Conservation (phyloP, 2,797 vertebrate species). For the Sciaenops ocellatus region DNA sequence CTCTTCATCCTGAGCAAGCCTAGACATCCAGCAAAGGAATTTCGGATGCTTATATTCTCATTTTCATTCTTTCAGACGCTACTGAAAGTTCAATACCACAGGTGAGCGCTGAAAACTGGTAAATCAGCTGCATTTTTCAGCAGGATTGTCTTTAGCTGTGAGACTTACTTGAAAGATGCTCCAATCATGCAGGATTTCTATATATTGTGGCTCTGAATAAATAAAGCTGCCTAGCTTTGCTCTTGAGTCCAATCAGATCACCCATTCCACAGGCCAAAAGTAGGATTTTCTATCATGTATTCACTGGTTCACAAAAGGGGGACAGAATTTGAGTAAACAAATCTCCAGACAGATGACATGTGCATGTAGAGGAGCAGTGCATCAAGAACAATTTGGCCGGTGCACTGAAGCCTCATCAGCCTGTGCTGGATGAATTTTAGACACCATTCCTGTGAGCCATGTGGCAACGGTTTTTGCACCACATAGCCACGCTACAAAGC, state of each 20-base stretch:
- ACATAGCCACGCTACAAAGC: slow-evolving; percentile 36
- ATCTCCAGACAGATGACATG: not conserved
- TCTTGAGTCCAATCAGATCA: not conserved
- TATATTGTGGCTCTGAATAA: not conserved
- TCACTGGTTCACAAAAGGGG: slow-evolving; percentile 12
- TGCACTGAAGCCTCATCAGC: slow-evolving; percentile 11
- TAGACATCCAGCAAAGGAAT: not conserved
- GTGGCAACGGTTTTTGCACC: slow-evolving; percentile 38
- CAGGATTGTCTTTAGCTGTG: not conserved
- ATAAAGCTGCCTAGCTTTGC: slow-evolving; percentile 2
- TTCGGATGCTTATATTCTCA: not conserved
- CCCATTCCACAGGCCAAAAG: not conserved
- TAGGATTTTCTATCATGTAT: slow-evolving; percentile 1
- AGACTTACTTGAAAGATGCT: not conserved
- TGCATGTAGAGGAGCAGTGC: not conserved
- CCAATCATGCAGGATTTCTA: not conserved
- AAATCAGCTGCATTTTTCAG: not conserved
- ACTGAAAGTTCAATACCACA: not conserved
- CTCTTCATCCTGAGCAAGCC: slow-evolving; percentile 10
- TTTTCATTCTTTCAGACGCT: not conserved
- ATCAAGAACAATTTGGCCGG: not conserved
- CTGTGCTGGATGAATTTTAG: slow-evolving; percentile 18
- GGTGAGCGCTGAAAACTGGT: not conserved
- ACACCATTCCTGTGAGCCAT: slow-evolving; percentile 20
- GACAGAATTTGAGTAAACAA: slow-evolving; percentile 24